These are phyloP conservation scores for Phrynocephalus guinanensis DNA, from an alignment of 2,797 vertebrate species.

Conservation along the genomic window DNA sequence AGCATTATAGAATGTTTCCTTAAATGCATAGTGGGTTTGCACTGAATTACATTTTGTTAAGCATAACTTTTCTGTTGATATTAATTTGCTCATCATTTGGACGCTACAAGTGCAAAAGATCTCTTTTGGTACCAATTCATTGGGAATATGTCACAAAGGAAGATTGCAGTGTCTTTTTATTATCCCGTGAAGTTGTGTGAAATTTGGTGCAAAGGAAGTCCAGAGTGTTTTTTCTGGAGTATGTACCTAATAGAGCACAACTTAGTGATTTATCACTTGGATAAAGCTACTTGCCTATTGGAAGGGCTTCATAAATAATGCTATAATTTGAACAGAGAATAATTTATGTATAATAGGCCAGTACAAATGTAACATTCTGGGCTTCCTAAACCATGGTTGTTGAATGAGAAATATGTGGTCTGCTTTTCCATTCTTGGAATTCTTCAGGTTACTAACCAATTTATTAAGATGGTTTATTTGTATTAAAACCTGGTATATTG, in stretches of 20 bases:
- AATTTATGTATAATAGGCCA: neutral
- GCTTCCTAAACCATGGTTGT: neutral
- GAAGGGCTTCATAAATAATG: neutral
- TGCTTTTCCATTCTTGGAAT: neutral
- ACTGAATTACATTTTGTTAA: neutral
- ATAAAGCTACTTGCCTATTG: neutral
- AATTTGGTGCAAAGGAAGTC: neutral
- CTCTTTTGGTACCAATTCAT: neutral
- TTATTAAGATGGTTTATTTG: neutral
- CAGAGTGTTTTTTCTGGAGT: neutral
- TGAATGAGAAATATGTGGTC: neutral
- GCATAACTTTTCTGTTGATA: neutral
- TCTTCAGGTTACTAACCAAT: neutral
- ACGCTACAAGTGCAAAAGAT: neutral
- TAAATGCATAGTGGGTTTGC: neutral
- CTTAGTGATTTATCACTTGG: neutral
- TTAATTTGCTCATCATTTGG: neutral
- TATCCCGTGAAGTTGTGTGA: neutral
- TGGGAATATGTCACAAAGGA: neutral
- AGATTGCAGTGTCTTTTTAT: neutral
- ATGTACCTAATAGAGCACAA: neutral
- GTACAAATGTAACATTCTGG: neutral
- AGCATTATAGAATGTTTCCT: neutral
- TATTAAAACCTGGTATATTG: neutral
- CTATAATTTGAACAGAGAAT: neutral